Base-by-base conservation (phyloP, 2,888 invertebrate genomes). In the Pollenia griseotomentosa region DNA sequence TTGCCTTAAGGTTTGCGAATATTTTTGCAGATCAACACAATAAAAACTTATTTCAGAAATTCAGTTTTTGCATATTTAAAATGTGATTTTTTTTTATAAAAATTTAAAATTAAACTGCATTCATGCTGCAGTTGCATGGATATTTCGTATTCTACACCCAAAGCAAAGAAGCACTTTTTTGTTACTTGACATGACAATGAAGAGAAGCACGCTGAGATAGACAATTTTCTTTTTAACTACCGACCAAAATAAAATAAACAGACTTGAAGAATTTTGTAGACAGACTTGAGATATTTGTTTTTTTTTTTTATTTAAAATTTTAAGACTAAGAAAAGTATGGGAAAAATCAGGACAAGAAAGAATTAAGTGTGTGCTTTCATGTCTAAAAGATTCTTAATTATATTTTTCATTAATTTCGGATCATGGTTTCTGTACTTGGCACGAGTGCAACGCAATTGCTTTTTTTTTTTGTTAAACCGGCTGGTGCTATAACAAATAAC, bases 11-110 rank as follows among this genome's bases (percentile, higher is more conserved):
- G 44, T 51, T 59, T 16, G 33, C 33, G 33, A 33, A 33, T 33
- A 6, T 59, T 40, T 65, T 57, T 51, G 65, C 74, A 42, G 44
- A 42, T 57, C 74, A 66, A 40, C 19, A 55, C n/a, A 57, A 57
- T 14, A n/a, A 73, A 65, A 42, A 42, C 63, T 71, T 71, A 51
- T 80, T 63, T 63, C 44, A 71, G 44, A 80, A 66, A 65, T 23
- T 19, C 33, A 23, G 5, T 12, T 55, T 48, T 74, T 57, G 16
- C 42, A 73, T 73, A 61, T 70, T 70, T 48, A 55, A 63, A 53
- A n/a, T 61, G 46, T 57, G 16, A 63, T 12, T 77, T 11, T 42
- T 73, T 48, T 46, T 68, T 16, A 73, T 42, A 16, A 79, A 80
- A 61, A 46, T 71, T 14, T 19, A 2, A 19, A 65, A 23, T 81